Evolutionary conservation across 2,888 invertebrate genomes (phyloP), one percentile per base, ranked within the genome.

Genomic region (Pseudococcus longispinus): DNA sequence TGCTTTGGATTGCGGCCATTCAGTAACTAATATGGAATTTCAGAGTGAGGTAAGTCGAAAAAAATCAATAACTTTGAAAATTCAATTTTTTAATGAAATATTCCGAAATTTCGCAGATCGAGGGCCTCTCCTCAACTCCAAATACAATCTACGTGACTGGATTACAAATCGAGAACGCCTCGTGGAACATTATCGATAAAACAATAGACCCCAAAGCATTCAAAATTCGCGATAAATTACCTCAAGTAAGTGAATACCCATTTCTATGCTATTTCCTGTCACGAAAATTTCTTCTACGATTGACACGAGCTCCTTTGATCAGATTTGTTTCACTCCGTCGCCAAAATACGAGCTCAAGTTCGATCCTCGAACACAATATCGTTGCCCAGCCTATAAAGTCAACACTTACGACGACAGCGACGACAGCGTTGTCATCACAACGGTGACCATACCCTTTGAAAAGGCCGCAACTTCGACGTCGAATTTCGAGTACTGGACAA

Each of bases 361-460:
- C 65, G 65, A 65, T 8, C 11, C 65, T 9, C 9, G 15, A 11
- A 23, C 23, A 9, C 65, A 11, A 9, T 77, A 32, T 37, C 6
- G 8, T n/a, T 77, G 77, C 9, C 77, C 77, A n/a, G 37, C 26
- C 26, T 77, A 77, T 37, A 77, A 55, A 55, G 55, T 55, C 18
- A 77, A 77, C 15, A 37, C 20, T 26, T 37, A 37, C 77, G 37
- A 77, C 37, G 32, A n/a, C 29, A 37, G 37, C 37, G 37, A n/a
- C 32, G 37, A 77, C 8, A 77, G n/a, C n/a, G 77, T 77, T 29
- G 77, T 77, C 77, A 77, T 77, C 77, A 77, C 77, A n/a, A 77
- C 77, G n/a, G 29, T 77, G 18, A n/a, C 18, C 37, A 37, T 77
- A 77, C 77, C 77, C 77, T n/a, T 37, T 18, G 37, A 37, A 77